A percentile compares a stretch with the other conserved stretches of the same genome.
phyloP scores from a whole-genome alignment of 2,797 vertebrate genomes.

The Muscicapa striata region DNA sequence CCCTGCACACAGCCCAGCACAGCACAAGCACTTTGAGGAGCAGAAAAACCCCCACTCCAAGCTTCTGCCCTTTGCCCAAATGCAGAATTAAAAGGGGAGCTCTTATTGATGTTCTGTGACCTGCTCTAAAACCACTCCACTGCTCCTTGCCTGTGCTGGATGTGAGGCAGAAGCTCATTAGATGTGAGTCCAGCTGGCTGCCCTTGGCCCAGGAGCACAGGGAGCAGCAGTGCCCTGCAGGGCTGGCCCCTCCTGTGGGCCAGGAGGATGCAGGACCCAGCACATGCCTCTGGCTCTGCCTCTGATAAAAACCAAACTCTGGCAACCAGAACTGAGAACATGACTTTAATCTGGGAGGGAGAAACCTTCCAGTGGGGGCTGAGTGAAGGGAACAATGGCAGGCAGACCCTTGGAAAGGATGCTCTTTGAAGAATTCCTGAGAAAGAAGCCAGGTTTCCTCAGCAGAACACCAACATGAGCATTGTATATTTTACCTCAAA shows the following conservation, averaged over 20 bases:
- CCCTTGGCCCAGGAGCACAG: background rate
- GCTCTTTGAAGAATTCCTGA: background rate
- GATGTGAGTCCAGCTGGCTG: slow-evolving; percentile 10
- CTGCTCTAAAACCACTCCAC: slow-evolving; percentile 20
- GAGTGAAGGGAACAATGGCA: fast-evolving
- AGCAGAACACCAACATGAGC: background rate
- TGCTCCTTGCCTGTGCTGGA: background rate
- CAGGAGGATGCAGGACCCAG: background rate
- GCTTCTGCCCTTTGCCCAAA: background rate
- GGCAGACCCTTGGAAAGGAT: fast-evolving
- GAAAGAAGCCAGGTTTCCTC: background rate
- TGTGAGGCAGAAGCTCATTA: slow-evolving; percentile 57
- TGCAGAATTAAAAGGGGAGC: background rate
- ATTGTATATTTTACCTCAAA: fast-evolving
- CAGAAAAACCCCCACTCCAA: background rate
- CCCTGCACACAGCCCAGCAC: background rate
- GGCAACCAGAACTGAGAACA: background rate
- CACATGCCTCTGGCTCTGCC: background rate
- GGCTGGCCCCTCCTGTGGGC: background rate
- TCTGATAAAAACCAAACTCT: background rate
- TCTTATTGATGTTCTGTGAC: background rate
- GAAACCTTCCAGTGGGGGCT: background rate
- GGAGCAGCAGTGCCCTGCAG: background rate
- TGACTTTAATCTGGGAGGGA: fast-evolving
- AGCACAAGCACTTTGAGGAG: background rate